Evolutionary conservation across 2,888 invertebrate species (phyloP).

Genomic region (Pimpla rufipes): DNA sequence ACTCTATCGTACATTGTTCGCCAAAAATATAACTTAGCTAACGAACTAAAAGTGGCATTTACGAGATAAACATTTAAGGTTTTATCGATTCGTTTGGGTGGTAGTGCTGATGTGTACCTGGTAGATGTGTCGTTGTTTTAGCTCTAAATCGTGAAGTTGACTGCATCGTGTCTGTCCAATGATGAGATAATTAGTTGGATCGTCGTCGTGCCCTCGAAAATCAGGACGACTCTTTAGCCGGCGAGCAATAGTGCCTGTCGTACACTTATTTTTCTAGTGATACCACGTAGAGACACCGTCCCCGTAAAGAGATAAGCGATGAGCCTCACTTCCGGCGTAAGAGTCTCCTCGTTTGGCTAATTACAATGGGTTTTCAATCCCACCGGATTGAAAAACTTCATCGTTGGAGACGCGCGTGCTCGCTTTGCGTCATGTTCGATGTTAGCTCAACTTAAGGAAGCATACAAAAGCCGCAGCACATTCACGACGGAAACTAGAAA

Average conservation of each 20-base stretch:
- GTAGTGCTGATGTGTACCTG: conserved; percentile 59
- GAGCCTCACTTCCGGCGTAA: conserved; percentile 33
- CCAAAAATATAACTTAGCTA: conserved; percentile 24
- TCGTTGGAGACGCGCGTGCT: conserved; percentile 59
- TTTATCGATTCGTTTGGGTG: conserved; percentile 28
- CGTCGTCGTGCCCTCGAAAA: neutral
- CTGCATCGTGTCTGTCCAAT: conserved; percentile 59
- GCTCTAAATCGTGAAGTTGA: conserved; percentile 40
- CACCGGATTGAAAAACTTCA: conserved; percentile 28
- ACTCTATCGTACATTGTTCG: neutral
- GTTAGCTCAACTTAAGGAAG: conserved; percentile 41
- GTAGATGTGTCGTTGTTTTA: conserved; percentile 63
- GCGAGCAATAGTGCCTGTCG: conserved; percentile 50
- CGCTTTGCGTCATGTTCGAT: conserved; percentile 62
- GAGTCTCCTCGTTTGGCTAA: conserved; percentile 28
- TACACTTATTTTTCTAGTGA: conserved; percentile 64
- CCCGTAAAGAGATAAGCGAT: conserved; percentile 19
- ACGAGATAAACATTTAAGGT: conserved; percentile 12
- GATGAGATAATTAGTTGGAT: conserved; percentile 29
- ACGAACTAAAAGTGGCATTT: conserved; percentile 15
- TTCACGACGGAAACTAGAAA: conserved; percentile 4
- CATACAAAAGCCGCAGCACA: conserved; percentile 3
- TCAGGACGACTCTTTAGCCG: conserved; percentile 36
- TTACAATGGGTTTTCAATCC: conserved; percentile 9
- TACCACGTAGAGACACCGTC: conserved; percentile 49